Percentiles rank a stretch among this genome's conserved stretches.
phyloP scores from a whole-genome alignment of 2,888 invertebrate species.

The Ennomos erosarius region DNA sequence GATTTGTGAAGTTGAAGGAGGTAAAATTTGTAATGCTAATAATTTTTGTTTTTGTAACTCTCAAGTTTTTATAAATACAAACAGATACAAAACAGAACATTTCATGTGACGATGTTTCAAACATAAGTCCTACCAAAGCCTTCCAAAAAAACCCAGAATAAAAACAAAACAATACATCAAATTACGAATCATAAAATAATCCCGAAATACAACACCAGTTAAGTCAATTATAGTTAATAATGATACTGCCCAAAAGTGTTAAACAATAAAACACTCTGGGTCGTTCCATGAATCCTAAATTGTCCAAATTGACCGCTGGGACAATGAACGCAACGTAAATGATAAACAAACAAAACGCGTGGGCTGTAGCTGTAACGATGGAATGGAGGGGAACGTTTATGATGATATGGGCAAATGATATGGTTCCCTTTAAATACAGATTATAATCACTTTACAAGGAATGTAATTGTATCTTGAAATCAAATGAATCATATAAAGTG shows the following conservation, averaged over 20 bases:
- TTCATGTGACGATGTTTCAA: too few relatives aligned
- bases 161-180: conserved; percentile 17
- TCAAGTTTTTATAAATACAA: too few relatives aligned
- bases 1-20: conserved; percentile 93
- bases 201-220: conserved; percentile 40
- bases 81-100: too few relatives aligned
- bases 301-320: conserved; percentile 38
- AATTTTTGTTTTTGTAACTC: too few relatives aligned
- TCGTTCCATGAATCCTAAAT: conserved; percentile 40
- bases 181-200: conserved; percentile 33
- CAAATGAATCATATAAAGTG: too few relatives aligned
- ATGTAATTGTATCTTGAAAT: too few relatives aligned
- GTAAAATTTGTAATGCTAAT: conserved; percentile 66
- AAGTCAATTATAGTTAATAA: conserved; percentile 50
- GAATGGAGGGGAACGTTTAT: conserved; percentile 25
- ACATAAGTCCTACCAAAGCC: background rate
- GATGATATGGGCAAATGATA: conserved; percentile 15
- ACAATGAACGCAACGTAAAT: conserved; percentile 46
- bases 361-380: conserved; percentile 42
- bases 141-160: conserved; percentile 9
- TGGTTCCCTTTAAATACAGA: conserved; percentile 4
- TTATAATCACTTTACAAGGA: conserved; percentile 21
- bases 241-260: conserved; percentile 43
- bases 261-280: conserved; percentile 50
- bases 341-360: conserved; percentile 46